Base-by-base conservation (phyloP, 2,888 invertebrate genomes). In the Papilio protenor region DNA sequence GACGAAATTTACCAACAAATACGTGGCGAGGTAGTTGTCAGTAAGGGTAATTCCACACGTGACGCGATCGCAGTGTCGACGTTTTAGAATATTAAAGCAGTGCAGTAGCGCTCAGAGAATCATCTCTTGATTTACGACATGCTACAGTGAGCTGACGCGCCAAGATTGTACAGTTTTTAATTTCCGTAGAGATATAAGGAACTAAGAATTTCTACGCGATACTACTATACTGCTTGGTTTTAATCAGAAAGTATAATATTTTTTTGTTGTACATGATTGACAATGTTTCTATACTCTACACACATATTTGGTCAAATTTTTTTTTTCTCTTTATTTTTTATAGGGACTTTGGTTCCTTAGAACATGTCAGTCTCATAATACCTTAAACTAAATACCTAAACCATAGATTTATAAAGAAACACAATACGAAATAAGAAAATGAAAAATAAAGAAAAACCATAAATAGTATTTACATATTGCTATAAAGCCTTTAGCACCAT, bases 11-110 rank as follows among this genome's bases (percentile, higher is more conserved):
- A 64, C 70, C 45, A 79, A 72, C 75, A 78, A 80, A 76, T 76
- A 74, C 79, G 72, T 73, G 55, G 66, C 12, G 69, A 79, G 77
- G 81, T 80, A 78, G 80, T 81, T 81, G 77, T 79, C 80, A 79
- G 77, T 71, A 78, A 79, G 66, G 82, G 83, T 83, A 83, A 85
- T 84, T 82, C 80, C 82, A 82, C 84, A 81, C 84, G 84, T 83
- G 84, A 81, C 80, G 80, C 75, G 80, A 80, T 82, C 79, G 80
- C 81, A 81, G 59, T 77, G 77, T 69, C 72, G 69, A 74, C 79
- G 77, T 81, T 82, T 81, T 79, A 81, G 81, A 83, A 84, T 85
- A 84, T 83, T 83, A 83, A 84, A 82, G 79, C 77, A 59, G 78
- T 64, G 72, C 71, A 72, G 72, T 64, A 64, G 47, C 23, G 71